A percentile compares a stretch with the other conserved stretches of the same genome.
These are phyloP conservation scores for Solen grandis DNA, from an alignment of 1,140 invertebrate species.

Conservation along the genomic window DNA sequence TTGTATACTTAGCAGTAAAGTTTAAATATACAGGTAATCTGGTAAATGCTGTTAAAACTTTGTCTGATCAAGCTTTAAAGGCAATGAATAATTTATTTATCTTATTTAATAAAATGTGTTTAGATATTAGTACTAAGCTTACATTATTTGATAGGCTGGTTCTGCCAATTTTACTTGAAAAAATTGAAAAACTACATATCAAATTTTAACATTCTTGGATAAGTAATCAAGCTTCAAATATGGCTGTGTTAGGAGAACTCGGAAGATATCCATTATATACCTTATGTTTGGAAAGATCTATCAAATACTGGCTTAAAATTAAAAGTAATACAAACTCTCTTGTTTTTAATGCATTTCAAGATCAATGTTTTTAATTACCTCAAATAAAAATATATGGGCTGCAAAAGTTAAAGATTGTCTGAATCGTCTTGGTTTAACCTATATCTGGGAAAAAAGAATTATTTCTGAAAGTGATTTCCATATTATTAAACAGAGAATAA, in stretches of 20 bases:
- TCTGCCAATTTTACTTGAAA: conserved; percentile 21
- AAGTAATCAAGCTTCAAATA: conserved; percentile 23
- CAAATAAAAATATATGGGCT: neutral
- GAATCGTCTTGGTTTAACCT: neutral
- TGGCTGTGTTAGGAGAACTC: conserved; percentile 3
- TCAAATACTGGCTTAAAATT: conserved; percentile 25
- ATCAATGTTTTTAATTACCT: neutral
- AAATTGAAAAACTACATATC: conserved; percentile 24
- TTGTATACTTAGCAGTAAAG: conserved; percentile 6
- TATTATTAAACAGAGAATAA: neutral
- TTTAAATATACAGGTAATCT: neutral
- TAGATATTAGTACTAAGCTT: conserved; percentile 16
- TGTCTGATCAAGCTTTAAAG: conserved; percentile 1
- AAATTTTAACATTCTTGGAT: conserved; percentile 25
- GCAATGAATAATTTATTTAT: conserved; percentile 8
- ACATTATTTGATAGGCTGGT: conserved; percentile 21
- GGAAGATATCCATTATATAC: conserved; percentile 24
- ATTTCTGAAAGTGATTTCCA: neutral
- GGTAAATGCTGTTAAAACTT: conserved; percentile 4
- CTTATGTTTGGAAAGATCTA: conserved; percentile 21
- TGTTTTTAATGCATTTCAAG: conserved; percentile 5
- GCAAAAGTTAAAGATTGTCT: neutral
- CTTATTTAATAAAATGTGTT: neutral
- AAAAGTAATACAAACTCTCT: neutral
- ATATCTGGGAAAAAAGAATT: neutral